phyloP scores from a whole-genome alignment of 2,113 vertebrate species.

The Tauraco erythrolophus region DNA sequence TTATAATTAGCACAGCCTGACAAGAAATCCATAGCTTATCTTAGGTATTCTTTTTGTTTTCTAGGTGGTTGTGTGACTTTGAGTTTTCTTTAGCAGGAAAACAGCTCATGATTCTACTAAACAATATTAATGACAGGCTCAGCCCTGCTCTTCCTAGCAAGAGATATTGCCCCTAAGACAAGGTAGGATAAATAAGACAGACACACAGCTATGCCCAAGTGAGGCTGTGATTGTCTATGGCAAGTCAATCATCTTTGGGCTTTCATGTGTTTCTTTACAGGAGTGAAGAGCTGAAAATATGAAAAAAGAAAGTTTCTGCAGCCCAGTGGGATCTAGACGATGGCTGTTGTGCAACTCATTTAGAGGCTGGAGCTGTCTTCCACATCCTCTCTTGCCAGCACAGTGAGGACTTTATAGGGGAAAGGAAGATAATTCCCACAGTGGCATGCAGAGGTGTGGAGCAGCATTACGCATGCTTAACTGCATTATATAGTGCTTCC shows the following conservation, averaged over 20 bases:
- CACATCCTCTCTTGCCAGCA: not conserved
- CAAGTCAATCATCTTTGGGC: not conserved
- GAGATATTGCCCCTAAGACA: not conserved
- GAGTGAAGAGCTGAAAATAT: not conserved
- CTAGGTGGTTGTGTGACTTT: not conserved
- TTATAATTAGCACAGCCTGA: not conserved
- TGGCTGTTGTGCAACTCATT: not conserved
- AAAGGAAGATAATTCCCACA: not conserved
- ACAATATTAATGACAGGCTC: not conserved
- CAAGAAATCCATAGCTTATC: not conserved
- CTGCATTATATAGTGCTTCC: not conserved
- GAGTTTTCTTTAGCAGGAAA: not conserved
- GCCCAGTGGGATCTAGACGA: not conserved
- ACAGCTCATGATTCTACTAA: not conserved
- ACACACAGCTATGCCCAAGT: not conserved
- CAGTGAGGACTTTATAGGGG: not conserved
- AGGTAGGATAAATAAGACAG: not conserved
- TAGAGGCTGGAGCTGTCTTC: not conserved
- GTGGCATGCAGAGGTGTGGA: not conserved
- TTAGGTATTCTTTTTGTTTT: not conserved
- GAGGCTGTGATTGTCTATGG: not conserved
- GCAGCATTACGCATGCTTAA: fast-evolving
- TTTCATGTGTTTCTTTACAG: not conserved
- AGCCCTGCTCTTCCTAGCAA: not conserved
- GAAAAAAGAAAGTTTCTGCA: not conserved